Evolutionary conservation across 2,888 invertebrate genomes (phyloP).

Genomic region (Hipparchia semele): DNA sequence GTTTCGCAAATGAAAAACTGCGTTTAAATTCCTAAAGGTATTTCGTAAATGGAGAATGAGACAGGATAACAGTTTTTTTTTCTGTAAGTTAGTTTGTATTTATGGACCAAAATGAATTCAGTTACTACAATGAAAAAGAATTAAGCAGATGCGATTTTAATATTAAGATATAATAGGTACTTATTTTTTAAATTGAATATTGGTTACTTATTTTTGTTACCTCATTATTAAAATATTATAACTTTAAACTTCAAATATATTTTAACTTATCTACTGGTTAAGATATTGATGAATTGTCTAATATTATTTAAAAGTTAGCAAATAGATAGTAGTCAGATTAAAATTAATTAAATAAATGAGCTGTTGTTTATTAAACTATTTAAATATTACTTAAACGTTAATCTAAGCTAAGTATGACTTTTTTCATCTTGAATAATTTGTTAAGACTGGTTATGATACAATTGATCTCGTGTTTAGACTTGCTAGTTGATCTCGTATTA

Average conservation of each 20-base stretch:
- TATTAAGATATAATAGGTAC: neutral
- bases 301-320: neutral
- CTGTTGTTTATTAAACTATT: neutral
- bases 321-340: neutral
- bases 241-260: neutral
- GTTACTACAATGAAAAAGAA: slow-evolving; percentile 14
- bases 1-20: too few relatives aligned
- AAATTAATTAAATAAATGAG: neutral
- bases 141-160: slow-evolving; percentile 2
- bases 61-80: too few relatives aligned
- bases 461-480: slow-evolving; percentile 11
- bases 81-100: slow-evolving; percentile 5
- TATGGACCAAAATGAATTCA: slow-evolving; percentile 26
- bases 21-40: too few relatives aligned
- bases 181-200: neutral
- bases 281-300: neutral
- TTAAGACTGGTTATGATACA: slow-evolving; percentile 18
- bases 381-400: neutral
- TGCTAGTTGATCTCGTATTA: slow-evolving; percentile 14
- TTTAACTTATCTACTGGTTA: neutral
- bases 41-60: too few relatives aligned
- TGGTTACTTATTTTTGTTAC: neutral
- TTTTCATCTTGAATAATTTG: slow-evolving; percentile 4
- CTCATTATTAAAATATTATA: neutral
- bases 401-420: neutral